These are phyloP conservation scores for Uria lomvia DNA, from an alignment of 2,113 vertebrate species.

Conservation along the genomic window DNA sequence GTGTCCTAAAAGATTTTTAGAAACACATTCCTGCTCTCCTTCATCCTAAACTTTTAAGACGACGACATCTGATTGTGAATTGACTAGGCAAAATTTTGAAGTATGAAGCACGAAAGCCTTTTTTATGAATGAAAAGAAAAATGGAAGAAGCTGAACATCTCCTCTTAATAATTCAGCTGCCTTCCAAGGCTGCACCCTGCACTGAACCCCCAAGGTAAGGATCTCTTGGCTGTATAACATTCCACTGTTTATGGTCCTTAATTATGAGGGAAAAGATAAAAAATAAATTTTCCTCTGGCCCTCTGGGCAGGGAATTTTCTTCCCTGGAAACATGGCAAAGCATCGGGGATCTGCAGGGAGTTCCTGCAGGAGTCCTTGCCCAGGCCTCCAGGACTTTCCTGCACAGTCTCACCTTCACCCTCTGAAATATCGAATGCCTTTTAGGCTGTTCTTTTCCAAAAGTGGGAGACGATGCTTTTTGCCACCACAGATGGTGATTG, in stretches of 20 bases:
- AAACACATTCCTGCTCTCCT: not conserved
- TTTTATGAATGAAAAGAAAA: not conserved
- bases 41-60: not conserved
- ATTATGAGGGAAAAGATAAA: not conserved
- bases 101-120: not conserved
- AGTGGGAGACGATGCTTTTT: not conserved
- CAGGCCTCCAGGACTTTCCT: not conserved
- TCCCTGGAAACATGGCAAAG: not conserved
- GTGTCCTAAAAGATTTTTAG: not conserved
- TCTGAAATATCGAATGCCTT: rapidly evolving
- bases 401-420: not conserved
- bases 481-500: not conserved
- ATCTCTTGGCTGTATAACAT: not conserved
- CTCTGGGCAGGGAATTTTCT: not conserved
- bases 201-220: not conserved
- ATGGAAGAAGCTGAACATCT: not conserved
- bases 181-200: not conserved
- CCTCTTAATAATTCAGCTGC: not conserved
- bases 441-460: not conserved
- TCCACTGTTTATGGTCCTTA: not conserved
- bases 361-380: not conserved
- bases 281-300: not conserved
- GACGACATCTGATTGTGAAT: not conserved
- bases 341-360: not conserved
- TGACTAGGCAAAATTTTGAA: not conserved